Conservation (phyloP, 2,888 invertebrate species). For the Apodemia hepburni region DNA sequence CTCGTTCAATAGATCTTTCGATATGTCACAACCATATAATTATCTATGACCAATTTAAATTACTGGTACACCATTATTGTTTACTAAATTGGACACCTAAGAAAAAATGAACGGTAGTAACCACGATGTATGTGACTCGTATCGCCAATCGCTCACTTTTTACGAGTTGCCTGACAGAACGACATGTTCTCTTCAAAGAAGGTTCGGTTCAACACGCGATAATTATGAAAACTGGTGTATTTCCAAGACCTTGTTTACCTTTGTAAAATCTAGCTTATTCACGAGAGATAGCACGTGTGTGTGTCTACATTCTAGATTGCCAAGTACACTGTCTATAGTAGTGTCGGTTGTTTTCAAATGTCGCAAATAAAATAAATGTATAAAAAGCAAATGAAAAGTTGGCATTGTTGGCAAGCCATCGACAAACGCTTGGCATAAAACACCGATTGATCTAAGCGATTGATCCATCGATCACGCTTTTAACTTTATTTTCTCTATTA, state of each 20-base stretch:
- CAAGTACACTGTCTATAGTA: not conserved
- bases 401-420: slow-evolving; percentile 41
- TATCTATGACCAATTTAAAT: too few species aligned
- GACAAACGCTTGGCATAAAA: slow-evolving; percentile 49
- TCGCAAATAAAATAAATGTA: slow-evolving; percentile 34
- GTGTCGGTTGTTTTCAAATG: slow-evolving; percentile 20
- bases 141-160: too few species aligned
- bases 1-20: too few species aligned
- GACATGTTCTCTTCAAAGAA: too few species aligned
- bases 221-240: not conserved
- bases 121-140: too few species aligned
- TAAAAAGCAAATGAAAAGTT: slow-evolving; percentile 34
- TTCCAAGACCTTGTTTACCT: not conserved
- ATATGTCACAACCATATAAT: too few species aligned
- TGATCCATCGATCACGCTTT: slow-evolving; percentile 44
- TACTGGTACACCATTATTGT: too few species aligned
- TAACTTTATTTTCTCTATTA: slow-evolving; percentile 39
- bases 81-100: too few species aligned
- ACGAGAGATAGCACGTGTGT: not conserved
- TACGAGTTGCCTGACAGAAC: too few species aligned
- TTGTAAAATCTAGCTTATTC: too few species aligned
- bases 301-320: not conserved
- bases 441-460: slow-evolving; percentile 28
- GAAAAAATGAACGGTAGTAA: too few species aligned
- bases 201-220: too few species aligned